Conservation (phyloP, 2,797 vertebrate species). For the Acanthurus leucopareius region DNA sequence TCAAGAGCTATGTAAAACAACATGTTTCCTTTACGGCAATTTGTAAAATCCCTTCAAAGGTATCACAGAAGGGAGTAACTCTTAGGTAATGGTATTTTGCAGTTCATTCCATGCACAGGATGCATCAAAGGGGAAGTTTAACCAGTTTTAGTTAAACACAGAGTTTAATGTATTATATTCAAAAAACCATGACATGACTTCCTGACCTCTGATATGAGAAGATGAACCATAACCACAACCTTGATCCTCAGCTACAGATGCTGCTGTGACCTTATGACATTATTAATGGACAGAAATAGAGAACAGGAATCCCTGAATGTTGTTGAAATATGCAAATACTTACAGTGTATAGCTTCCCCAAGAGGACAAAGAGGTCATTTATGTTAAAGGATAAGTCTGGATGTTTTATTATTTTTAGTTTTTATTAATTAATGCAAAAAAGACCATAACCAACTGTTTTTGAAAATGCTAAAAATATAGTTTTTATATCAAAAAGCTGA, state of each 20-base stretch:
- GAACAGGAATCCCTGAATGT: constrained; percentile 16
- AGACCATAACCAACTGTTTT: neutral
- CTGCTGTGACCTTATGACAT: neutral
- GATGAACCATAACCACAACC: neutral
- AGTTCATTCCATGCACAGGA: too few species aligned
- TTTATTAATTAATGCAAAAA: neutral
- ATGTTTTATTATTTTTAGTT: neutral
- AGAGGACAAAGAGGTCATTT: neutral
- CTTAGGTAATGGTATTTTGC: too few species aligned
- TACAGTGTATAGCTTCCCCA: neutral
- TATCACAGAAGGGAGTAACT: too few species aligned
- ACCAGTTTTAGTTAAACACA: too few species aligned
- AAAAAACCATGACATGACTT: constrained; percentile 11
- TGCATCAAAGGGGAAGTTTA: too few species aligned
- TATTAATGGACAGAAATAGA: neutral
- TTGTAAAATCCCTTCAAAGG: too few species aligned
- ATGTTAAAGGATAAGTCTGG: neutral
- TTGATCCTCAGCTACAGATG: neutral
- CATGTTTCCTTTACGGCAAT: too few species aligned
- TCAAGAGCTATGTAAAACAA: too few species aligned
- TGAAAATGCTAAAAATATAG: neutral
- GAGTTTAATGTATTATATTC: neutral
- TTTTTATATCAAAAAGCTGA: neutral
- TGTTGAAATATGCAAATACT: rapidly evolving
- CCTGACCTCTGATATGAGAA: constrained; percentile 10